Percentiles rank a stretch among this genome's conserved stretches.
Conservation (phyloP, 2,888 invertebrate genomes). For the Sarcophaga subvicina region DNA sequence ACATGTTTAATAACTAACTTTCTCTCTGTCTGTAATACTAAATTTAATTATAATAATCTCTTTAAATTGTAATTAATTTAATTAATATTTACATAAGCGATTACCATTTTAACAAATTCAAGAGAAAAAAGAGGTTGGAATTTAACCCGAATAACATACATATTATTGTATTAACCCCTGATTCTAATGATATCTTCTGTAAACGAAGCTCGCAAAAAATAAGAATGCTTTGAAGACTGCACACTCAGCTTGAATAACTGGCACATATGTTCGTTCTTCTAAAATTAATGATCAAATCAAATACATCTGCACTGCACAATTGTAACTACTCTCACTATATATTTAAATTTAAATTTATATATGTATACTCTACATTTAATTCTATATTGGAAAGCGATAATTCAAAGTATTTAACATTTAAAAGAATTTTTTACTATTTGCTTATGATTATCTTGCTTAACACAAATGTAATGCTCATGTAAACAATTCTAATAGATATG, state of each 20-base stretch:
- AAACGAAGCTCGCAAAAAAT: constrained; percentile 27
- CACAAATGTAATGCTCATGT: too few relatives aligned
- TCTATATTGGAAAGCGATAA: constrained; percentile 25
- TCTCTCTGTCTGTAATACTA: neutral
- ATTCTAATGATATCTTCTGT: constrained; percentile 75
- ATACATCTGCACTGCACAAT: constrained; percentile 58
- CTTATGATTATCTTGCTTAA: too few relatives aligned
- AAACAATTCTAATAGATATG: too few relatives aligned
- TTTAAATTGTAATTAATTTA: too few relatives aligned
- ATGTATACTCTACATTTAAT: neutral
- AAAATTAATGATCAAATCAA: constrained; percentile 55
- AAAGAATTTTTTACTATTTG: neutral
- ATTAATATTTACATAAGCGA: neutral
- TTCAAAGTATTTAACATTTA: constrained; percentile 10
- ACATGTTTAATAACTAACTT: neutral
- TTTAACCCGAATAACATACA: neutral
- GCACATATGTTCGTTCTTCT: constrained; percentile 59
- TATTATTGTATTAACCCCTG: constrained; percentile 76
- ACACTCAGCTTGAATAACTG: constrained; percentile 64
- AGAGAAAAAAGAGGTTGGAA: neutral
- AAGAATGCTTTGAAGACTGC: constrained; percentile 38
- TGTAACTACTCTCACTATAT: constrained; percentile 40
- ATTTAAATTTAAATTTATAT: constrained; percentile 1
- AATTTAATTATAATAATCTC: neutral
- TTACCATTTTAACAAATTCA: constrained; percentile 20